These are phyloP conservation scores for Umimayanthus kanabou DNA, from an alignment of 92 coral and sea anemone species.

Conservation along the genomic window DNA sequence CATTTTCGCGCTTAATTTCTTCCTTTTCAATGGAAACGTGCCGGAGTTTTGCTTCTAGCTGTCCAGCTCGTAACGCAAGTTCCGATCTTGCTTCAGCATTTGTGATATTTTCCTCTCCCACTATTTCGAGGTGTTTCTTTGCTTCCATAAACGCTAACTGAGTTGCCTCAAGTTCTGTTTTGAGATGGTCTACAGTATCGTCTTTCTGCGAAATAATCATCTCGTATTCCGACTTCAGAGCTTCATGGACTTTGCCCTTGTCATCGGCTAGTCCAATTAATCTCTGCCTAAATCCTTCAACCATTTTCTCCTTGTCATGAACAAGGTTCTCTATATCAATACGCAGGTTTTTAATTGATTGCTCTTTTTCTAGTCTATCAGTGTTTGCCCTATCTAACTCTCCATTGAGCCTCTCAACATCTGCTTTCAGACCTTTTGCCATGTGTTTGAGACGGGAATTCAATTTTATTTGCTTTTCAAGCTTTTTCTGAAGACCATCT, in stretches of 20 bases:
- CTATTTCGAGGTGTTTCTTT: conserved; percentile 11
- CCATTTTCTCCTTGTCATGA: conserved; percentile 65
- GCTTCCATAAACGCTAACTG: conserved; percentile 13
- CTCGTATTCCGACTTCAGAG: conserved; percentile 35
- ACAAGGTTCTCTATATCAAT: conserved; percentile 69
- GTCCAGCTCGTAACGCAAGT: conserved; percentile 13
- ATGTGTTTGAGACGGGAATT: conserved; percentile 64
- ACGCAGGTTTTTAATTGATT: conserved; percentile 66
- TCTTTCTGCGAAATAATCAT: conserved; percentile 40
- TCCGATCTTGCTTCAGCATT: conserved; percentile 45
- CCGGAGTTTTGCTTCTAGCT: conserved; percentile 32
- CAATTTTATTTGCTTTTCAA: conserved; percentile 59
- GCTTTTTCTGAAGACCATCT: conserved; percentile 43
- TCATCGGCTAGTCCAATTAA: conserved; percentile 49
- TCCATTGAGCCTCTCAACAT: conserved; percentile 43
- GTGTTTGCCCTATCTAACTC: conserved; percentile 46
- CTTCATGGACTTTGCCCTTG: conserved; percentile 46
- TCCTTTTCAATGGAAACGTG: conserved; percentile 29
- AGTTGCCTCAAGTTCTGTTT: conserved; percentile 40
- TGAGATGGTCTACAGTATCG: conserved; percentile 38
- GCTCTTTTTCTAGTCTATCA: conserved; percentile 60
- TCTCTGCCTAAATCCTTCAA: conserved; percentile 61
- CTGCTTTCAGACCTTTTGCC: conserved; percentile 57
- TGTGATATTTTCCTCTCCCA: conserved; percentile 27
- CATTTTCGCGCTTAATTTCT: background rate